These are phyloP conservation scores for Calephelis nemesis DNA, from an alignment of 1,140 invertebrate species.

Conservation along the genomic window DNA sequence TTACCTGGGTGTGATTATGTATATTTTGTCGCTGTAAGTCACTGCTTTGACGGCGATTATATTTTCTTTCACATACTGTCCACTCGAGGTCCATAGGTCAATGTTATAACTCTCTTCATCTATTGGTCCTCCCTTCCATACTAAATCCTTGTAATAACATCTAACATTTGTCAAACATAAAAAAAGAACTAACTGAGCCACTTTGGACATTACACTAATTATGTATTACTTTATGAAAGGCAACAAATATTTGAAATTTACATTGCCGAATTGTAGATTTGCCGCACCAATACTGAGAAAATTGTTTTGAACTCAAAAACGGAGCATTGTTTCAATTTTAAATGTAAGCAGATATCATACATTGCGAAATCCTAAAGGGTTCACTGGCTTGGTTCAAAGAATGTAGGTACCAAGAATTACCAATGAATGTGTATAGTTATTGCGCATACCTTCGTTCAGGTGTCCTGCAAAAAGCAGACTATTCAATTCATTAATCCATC, in stretches of 20 bases:
- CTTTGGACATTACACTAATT: neutral
- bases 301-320: too few relatives aligned
- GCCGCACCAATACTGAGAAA: neutral
- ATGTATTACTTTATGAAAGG: neutral
- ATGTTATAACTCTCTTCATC: slow-evolving; percentile 42
- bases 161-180: neutral
- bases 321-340: too few relatives aligned
- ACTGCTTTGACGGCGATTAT: slow-evolving; percentile 53
- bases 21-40: slow-evolving; percentile 46
- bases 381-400: too few relatives aligned
- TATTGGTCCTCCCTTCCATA: slow-evolving; percentile 50
- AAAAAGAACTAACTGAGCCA: neutral
- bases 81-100: slow-evolving; percentile 38
- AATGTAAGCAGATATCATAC: too few relatives aligned
- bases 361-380: too few relatives aligned
- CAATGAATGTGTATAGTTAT: too few relatives aligned
- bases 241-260: neutral
- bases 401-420: too few relatives aligned
- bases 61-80: slow-evolving; percentile 48
- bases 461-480: too few relatives aligned
- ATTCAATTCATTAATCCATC: too few relatives aligned
- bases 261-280: neutral
- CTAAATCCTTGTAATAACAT: slow-evolving; percentile 41
- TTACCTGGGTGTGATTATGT: slow-evolving; percentile 54
- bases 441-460: too few relatives aligned